phyloP scores from a whole-genome alignment of 2,888 invertebrate species.

The Trachelus iudaicus region DNA sequence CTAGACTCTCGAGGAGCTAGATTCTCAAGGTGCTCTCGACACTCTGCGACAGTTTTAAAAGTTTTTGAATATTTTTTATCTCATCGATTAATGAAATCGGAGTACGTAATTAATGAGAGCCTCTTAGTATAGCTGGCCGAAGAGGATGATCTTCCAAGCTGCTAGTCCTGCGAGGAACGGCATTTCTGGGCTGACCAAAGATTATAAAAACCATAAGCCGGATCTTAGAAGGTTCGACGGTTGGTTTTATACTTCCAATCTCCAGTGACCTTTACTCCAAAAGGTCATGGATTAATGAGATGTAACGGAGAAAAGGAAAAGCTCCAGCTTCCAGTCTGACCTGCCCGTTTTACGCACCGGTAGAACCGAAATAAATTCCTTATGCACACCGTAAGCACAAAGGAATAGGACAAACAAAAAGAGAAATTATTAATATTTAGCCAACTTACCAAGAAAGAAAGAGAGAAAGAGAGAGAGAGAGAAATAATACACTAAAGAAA shows the following conservation, averaged over 20 bases:
- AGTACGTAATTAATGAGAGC: neutral
- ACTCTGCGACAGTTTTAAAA: neutral
- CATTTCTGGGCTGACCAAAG: constrained; percentile 50
- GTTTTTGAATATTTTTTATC: neutral
- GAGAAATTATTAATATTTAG: neutral
- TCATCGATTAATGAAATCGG: neutral
- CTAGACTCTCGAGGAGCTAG: neutral
- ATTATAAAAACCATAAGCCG: constrained; percentile 35
- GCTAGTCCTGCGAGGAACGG: constrained; percentile 24
- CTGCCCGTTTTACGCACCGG: neutral
- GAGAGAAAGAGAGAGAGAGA: neutral
- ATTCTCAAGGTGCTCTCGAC: neutral
- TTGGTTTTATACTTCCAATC: neutral
- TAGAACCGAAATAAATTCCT: neutral
- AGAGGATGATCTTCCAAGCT: neutral
- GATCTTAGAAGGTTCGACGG: constrained; percentile 15
- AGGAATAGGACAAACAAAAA: neutral
- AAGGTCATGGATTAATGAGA: neutral
- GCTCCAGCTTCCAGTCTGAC: neutral
- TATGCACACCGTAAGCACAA: neutral
- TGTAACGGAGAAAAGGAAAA: neutral
- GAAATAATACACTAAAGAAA: neutral
- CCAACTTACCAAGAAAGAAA: neutral
- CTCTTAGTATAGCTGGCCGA: neutral
- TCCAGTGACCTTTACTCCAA: neutral